phyloP scores from a whole-genome alignment of 2,888 invertebrate species.

The Elgonia sp. region DNA sequence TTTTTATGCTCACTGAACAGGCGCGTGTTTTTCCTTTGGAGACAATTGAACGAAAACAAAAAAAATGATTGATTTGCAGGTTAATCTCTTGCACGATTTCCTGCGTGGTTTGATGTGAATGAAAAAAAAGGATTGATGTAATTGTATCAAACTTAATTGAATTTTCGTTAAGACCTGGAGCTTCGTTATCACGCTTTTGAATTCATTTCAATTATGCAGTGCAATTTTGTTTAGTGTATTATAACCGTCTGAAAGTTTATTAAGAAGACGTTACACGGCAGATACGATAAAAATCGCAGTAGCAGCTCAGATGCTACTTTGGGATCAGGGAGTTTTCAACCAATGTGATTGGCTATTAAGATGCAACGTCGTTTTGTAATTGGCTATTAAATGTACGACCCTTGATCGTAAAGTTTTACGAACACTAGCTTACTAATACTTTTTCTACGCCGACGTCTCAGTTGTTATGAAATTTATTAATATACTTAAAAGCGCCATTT shows the following conservation, averaged over 20 bases:
- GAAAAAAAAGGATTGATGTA: background rate
- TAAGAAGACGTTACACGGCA: constrained; percentile 27
- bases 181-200: constrained; percentile 6
- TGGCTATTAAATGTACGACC: constrained; percentile 66
- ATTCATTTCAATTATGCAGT: constrained; percentile 3
- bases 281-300: constrained; percentile 35
- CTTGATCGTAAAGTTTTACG: constrained; percentile 64
- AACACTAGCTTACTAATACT: constrained; percentile 59
- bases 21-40: no score
- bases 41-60: no score
- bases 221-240: constrained; percentile 3
- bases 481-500: constrained; percentile 31
- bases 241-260: constrained; percentile 21
- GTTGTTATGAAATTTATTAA: constrained; percentile 54
- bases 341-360: constrained; percentile 68
- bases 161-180: background rate
- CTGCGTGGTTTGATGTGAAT: no score
- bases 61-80: no score
- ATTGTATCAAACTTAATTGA: background rate
- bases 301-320: constrained; percentile 15
- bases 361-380: constrained; percentile 66
- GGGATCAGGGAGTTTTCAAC: constrained; percentile 41
- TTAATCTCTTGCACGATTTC: no score
- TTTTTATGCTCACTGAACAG: no score
- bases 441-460: constrained; percentile 33